Conservation (phyloP, 2,888 invertebrate genomes). For the Lampropteryx suffumata region DNA sequence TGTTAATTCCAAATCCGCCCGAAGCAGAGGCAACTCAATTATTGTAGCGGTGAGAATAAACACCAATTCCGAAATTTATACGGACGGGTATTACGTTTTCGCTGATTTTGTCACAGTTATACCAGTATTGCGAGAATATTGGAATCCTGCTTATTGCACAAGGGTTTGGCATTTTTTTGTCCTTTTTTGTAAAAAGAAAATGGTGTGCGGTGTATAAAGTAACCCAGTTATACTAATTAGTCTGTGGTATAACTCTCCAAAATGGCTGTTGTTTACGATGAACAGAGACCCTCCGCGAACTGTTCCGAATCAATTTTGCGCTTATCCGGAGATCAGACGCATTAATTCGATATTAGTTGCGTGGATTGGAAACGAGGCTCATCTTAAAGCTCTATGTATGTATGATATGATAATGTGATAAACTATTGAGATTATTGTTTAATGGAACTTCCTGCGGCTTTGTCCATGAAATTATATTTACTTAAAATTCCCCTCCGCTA, state of each 20-base stretch:
- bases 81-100: slow-evolving; percentile 24
- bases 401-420: too few relatives aligned
- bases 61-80: slow-evolving; percentile 53
- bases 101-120: slow-evolving; percentile 17
- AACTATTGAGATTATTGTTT: too few relatives aligned
- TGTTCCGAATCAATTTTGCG: slow-evolving; percentile 22
- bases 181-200: not conserved
- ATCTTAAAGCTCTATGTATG: not conserved
- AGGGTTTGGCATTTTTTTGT: slow-evolving; percentile 8
- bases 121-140: slow-evolving; percentile 5
- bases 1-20: slow-evolving; percentile 64
- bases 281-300: slow-evolving; percentile 4
- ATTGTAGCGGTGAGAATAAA: slow-evolving; percentile 61
- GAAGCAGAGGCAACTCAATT: slow-evolving; percentile 59
- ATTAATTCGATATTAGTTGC: slow-evolving; percentile 27
- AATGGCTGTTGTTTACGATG: slow-evolving; percentile 21
- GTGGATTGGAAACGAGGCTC: slow-evolving; percentile 12
- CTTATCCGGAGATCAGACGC: slow-evolving; percentile 22
- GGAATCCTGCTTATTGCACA: slow-evolving; percentile 13
- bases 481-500: too few relatives aligned
- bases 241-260: slow-evolving; percentile 9
- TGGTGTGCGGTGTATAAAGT: not conserved
- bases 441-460: too few relatives aligned
- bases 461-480: too few relatives aligned
- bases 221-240: not conserved